phyloP scores from a whole-genome alignment of 2,113 vertebrate species.

The Brachyistius frenatus region DNA sequence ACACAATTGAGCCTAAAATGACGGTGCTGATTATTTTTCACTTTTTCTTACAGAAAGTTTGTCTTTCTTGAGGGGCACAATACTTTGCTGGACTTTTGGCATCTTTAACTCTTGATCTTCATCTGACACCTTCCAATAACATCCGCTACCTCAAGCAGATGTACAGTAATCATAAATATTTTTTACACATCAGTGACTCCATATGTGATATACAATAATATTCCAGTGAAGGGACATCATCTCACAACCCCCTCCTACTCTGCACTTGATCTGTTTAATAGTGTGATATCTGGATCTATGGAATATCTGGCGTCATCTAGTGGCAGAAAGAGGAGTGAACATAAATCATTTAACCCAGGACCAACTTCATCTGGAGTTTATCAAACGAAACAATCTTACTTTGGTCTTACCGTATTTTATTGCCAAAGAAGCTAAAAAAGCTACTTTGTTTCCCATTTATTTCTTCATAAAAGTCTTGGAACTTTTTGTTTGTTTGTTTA shows the following conservation, averaged over 20 bases:
- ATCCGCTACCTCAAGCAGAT: too few relatives aligned
- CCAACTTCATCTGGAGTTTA: not conserved
- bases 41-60: too few relatives aligned
- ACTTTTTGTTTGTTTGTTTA: slow-evolving; percentile 12
- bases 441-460: not conserved
- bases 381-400: slow-evolving; percentile 3
- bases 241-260: not conserved
- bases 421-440: slow-evolving; percentile 43
- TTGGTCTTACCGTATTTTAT: slow-evolving; percentile 41
- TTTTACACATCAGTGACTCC: too few relatives aligned
- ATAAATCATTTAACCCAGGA: not conserved
- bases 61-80: too few relatives aligned
- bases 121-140: too few relatives aligned
- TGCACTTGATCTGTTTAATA: not conserved
- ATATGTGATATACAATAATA: too few relatives aligned
- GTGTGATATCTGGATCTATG: not conserved
- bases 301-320: slow-evolving; percentile 52
- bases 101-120: too few relatives aligned
- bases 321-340: slow-evolving; percentile 41
- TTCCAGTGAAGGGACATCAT: too few relatives aligned
- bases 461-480: slow-evolving; percentile 32
- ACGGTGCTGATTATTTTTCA: not conserved
- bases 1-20: not conserved
- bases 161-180: too few relatives aligned
- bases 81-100: too few relatives aligned